Percentiles rank a stretch among this genome's conserved stretches.
These are phyloP conservation scores for Notodonta dromedarius DNA, from an alignment of 2,888 invertebrate species.

Conservation along the genomic window DNA sequence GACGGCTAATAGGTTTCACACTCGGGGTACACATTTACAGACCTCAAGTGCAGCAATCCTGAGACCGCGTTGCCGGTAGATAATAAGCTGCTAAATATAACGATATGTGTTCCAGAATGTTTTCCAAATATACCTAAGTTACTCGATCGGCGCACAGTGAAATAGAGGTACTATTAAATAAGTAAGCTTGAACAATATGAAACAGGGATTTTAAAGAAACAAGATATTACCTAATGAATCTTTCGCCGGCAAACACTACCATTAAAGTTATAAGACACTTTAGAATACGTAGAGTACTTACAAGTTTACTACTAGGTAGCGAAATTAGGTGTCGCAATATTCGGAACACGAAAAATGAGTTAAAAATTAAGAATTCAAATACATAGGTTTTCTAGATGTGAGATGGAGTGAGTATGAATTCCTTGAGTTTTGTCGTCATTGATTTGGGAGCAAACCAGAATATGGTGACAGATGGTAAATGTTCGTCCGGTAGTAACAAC, in stretches of 20 bases:
- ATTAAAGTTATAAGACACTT: conserved; percentile 43
- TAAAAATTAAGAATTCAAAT: conserved; percentile 1
- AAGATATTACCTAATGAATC: conserved; percentile 41
- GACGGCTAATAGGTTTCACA: too few relatives aligned
- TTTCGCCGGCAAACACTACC: conserved; percentile 42
- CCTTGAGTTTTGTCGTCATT: neutral
- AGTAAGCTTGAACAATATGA: conserved; percentile 62
- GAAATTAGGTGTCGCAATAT: conserved; percentile 14
- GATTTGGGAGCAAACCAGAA: neutral
- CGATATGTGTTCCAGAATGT: conserved; percentile 77
- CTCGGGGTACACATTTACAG: neutral
- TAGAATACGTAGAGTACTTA: conserved; percentile 39
- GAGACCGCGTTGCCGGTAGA: neutral
- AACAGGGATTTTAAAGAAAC: conserved; percentile 74
- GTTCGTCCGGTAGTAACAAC: conserved; percentile 2
- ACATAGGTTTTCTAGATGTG: neutral
- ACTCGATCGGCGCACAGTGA: conserved; percentile 56
- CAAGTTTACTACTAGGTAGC: conserved; percentile 35
- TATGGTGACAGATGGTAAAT: neutral
- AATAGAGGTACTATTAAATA: conserved; percentile 47
- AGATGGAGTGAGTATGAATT: conserved; percentile 1
- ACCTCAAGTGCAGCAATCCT: neutral
- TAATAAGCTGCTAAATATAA: conserved; percentile 39
- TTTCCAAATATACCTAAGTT: conserved; percentile 63
- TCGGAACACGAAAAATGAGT: neutral